These are phyloP conservation scores for Tupaia chinensis DNA, from an alignment of 2,113 vertebrate species.

Conservation along the genomic window DNA sequence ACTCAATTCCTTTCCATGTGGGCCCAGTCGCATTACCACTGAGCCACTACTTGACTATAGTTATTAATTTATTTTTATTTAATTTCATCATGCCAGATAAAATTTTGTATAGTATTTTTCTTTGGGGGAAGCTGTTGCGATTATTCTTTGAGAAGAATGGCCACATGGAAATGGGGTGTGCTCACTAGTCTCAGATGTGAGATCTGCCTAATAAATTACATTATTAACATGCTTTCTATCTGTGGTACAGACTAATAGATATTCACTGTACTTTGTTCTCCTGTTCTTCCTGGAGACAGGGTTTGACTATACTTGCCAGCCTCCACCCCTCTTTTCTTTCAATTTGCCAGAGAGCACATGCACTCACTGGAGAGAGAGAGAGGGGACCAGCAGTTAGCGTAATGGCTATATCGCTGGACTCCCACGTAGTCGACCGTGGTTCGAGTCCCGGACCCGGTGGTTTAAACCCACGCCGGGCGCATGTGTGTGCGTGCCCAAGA, in stretches of 20 bases:
- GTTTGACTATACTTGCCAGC: not conserved
- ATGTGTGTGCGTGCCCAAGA: no score
- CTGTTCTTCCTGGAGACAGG: not conserved
- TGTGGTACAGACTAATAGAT: not conserved
- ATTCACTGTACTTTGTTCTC: not conserved
- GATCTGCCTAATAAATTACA: not conserved
- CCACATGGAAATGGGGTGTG: not conserved
- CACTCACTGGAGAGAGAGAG: no score
- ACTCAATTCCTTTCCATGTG: no score
- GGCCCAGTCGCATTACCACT: no score
- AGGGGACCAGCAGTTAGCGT: no score
- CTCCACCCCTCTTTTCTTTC: no score
- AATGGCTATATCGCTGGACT: no score
- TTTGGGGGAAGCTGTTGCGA: not conserved
- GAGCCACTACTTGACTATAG: not conserved
- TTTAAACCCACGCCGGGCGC: no score
- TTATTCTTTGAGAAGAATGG: not conserved
- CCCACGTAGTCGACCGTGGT: no score
- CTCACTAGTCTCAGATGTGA: not conserved
- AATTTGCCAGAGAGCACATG: no score
- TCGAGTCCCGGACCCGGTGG: no score
- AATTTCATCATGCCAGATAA: not conserved
- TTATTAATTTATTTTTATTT: conserved; percentile 10
- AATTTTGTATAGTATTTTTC: not conserved
- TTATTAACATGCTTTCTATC: not conserved